These are phyloP conservation scores for Romanomermis culicivorax DNA, from an alignment of 2,888 invertebrate species.

Conservation along the genomic window DNA sequence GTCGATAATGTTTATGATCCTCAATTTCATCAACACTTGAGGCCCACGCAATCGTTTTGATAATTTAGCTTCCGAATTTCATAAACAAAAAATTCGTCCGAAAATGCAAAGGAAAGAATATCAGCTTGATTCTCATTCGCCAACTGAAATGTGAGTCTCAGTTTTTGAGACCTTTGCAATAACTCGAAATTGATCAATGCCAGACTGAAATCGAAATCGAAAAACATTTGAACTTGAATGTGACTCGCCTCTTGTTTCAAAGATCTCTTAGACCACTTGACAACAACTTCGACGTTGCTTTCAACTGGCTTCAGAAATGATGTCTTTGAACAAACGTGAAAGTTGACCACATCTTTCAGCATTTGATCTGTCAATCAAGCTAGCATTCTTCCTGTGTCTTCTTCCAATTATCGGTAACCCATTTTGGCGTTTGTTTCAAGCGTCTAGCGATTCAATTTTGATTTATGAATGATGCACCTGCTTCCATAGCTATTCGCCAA, in stretches of 20 bases:
- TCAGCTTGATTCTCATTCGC: not conserved
- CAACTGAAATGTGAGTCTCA: not conserved
- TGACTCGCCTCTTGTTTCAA: not conserved
- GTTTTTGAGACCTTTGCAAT: not conserved
- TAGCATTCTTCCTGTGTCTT: not conserved
- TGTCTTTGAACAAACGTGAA: not conserved
- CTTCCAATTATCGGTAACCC: not conserved
- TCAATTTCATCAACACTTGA: not conserved
- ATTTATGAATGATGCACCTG: not conserved
- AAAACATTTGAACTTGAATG: not conserved
- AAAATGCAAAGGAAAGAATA: not conserved
- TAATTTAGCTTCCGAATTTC: not conserved
- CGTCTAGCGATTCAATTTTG: not conserved
- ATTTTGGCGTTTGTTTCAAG: not conserved
- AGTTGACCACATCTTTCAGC: not conserved
- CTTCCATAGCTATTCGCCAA: too few relatives aligned
- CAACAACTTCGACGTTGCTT: not conserved
- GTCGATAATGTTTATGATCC: constrained; percentile 1
- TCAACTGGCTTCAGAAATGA: not conserved
- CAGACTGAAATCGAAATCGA: not conserved
- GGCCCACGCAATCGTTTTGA: not conserved
- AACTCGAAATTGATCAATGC: not conserved
- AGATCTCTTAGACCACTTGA: not conserved
- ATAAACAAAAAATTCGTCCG: not conserved
- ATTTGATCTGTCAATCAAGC: not conserved